Percentiles rank a stretch among this genome's conserved stretches.
These are phyloP conservation scores for Thaumetopoea pityocampa DNA, from an alignment of 1,140 invertebrate genomes.

Conservation along the genomic window DNA sequence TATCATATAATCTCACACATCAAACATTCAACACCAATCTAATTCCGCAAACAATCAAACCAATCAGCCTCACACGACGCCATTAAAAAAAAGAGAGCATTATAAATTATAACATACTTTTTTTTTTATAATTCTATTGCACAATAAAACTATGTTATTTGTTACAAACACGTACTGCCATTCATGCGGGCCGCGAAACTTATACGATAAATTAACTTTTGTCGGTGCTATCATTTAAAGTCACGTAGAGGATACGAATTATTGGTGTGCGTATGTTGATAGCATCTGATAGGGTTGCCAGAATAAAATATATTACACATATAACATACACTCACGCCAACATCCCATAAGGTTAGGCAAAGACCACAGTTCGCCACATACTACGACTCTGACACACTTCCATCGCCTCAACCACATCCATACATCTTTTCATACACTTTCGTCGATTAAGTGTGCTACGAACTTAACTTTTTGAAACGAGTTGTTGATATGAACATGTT, in stretches of 20 bases:
- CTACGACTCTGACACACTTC: too few relatives aligned
- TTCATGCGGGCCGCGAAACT: slow-evolving; percentile 22
- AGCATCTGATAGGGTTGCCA: slow-evolving; percentile 14
- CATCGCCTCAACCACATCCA: too few relatives aligned
- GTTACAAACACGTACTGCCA: slow-evolving; percentile 30
- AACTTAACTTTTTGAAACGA: too few relatives aligned
- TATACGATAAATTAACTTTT: slow-evolving; percentile 27
- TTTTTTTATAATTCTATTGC: slow-evolving; percentile 18
- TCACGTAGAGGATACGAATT: slow-evolving; percentile 34
- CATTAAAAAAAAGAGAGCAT: slow-evolving; percentile 5
- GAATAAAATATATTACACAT: slow-evolving; percentile 1
- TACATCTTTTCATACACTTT: too few relatives aligned
- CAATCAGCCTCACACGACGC: slow-evolving; percentile 7
- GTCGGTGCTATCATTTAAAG: slow-evolving; percentile 21
- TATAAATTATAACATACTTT: too few relatives aligned
- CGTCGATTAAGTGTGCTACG: too few relatives aligned
- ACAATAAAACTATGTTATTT: slow-evolving; percentile 27
- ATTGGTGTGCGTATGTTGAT: slow-evolving; percentile 17
- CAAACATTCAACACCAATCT: not conserved
- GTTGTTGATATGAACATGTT: too few relatives aligned
- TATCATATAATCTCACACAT: not conserved
- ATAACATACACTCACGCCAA: too few relatives aligned
- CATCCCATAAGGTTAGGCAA: too few relatives aligned
- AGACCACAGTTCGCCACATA: too few relatives aligned
- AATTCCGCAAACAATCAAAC: not conserved